Base-by-base conservation (phyloP, 2,797 vertebrate species). In the Morelia viridis region DNA sequence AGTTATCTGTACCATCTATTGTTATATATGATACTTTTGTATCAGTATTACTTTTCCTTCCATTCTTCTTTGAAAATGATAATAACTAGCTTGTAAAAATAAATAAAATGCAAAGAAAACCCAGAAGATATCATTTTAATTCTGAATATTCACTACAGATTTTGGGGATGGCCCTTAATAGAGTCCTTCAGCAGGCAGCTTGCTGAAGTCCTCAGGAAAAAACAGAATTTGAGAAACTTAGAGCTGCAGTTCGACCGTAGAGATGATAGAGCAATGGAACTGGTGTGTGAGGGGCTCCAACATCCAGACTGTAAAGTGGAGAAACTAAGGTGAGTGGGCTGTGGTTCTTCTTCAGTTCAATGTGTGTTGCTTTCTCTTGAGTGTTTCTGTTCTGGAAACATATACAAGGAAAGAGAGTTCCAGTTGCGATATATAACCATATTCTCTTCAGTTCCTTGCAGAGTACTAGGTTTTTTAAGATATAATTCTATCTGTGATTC, bases 271-370 rank as follows among this genome's bases (percentile, higher is more conserved):
- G 91, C 88, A 90, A 53, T 93, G 90, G 85, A 90, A 4, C 13
- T 93, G 19, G 35, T 95, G 6, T 96, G 94, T 92, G 31, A 93
- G 62, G 84, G 68, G 85, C 84, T 95, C 86, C 93, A 93, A 93
- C 76, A 91, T 22, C 84, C 91, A 60, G 83, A 94, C 7, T 94
- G 93, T 65, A 56, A 68, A 68, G 0, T 89, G 12, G 62, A 89
- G n/a, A 68, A 1, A 5, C 8, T 89, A 9, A 0, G 17, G 87
- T 89, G 53, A 50, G 46, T 89, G 4, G 11, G 4, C 26, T 28
- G 8, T 58, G 12, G 56, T 84, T 91, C 26, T 88, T 4, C 31
- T 88, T 61, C 3, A 26, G 19, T 60, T 60, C 35, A 31, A 64
- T 64, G 24, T 10, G 8, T 10, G 7, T 26, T 62, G 9, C 24